phyloP scores from a whole-genome alignment of 37 sponge, comb jelly and placozoan species.

The Lycopodina hypogea region DNA sequence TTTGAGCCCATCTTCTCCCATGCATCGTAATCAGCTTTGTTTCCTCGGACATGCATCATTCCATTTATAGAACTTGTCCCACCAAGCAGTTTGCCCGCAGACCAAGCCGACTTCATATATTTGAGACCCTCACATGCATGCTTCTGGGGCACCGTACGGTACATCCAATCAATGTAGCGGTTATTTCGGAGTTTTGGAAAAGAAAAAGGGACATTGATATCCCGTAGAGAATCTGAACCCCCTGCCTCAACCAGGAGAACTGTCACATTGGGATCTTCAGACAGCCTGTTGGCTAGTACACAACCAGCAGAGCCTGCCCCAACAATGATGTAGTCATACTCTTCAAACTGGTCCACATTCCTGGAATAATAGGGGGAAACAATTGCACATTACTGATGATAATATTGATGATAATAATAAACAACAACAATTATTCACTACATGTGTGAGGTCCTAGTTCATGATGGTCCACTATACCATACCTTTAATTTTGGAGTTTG shows the following conservation, averaged over 20 bases:
- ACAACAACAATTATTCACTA: no score
- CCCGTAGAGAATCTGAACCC: constrained; percentile 32
- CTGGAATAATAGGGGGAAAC: neutral
- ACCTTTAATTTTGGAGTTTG: neutral
- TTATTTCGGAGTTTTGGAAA: constrained; percentile 24
- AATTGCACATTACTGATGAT: neutral
- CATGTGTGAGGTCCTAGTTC: no score
- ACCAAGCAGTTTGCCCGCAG: constrained; percentile 73
- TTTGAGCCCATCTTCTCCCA: constrained; percentile 80
- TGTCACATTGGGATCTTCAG: constrained; percentile 65
- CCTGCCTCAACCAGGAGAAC: constrained; percentile 85
- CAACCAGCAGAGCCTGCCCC: constrained; percentile 89
- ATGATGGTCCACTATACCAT: neutral
- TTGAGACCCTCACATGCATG: constrained; percentile 27
- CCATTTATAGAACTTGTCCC: constrained; percentile 81
- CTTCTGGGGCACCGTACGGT: constrained; percentile 62
- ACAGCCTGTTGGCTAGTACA: constrained; percentile 82
- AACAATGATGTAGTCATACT: constrained; percentile 77
- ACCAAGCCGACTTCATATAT: constrained; percentile 44
- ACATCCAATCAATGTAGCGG: constrained; percentile 68
- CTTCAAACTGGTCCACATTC: neutral
- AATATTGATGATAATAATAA: neutral
- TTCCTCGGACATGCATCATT: constrained; percentile 82
- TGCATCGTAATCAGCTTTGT: constrained; percentile 74
- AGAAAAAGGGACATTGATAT: constrained; percentile 43